A percentile compares a stretch with the other conserved stretches of the same genome.
Conservation (phyloP, 2,888 invertebrate genomes). For the Xanthia togata region DNA sequence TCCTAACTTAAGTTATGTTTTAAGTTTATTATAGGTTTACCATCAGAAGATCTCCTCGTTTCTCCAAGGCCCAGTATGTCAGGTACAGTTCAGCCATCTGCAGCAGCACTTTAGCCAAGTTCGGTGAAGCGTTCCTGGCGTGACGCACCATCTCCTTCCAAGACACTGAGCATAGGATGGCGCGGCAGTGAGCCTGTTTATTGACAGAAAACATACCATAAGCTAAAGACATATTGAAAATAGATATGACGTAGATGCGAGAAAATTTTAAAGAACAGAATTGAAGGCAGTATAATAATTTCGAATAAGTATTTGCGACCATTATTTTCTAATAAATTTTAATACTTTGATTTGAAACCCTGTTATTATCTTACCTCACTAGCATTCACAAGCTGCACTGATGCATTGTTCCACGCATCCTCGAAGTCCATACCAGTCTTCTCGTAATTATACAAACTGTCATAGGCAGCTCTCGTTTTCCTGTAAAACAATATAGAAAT, state of each 20-base stretch:
- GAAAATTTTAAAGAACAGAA: background rate
- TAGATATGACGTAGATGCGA: background rate
- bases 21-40: constrained; percentile 85
- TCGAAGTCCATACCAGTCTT: constrained; percentile 92
- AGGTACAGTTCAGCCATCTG: constrained; percentile 95
- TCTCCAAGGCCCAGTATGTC: constrained; percentile 93
- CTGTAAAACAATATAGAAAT: constrained; percentile 55
- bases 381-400: constrained; percentile 95
- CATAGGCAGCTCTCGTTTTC: constrained; percentile 77
- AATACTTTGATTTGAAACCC: background rate
- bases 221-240: background rate
- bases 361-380: constrained; percentile 92
- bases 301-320: no score
- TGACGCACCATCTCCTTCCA: constrained; percentile 89
- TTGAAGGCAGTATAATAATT: no score
- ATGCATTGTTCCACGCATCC: constrained; percentile 96
- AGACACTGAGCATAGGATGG: constrained; percentile 94
- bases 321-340: no score
- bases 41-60: constrained; percentile 94
- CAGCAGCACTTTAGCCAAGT: constrained; percentile 91
- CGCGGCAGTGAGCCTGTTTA: constrained; percentile 94
- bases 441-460: constrained; percentile 88
- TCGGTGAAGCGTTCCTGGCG: constrained; percentile 88
- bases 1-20: background rate
- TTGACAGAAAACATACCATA: background rate